phyloP scores from a whole-genome alignment of 2,888 invertebrate species.

The Sphecodes monilicornis region DNA sequence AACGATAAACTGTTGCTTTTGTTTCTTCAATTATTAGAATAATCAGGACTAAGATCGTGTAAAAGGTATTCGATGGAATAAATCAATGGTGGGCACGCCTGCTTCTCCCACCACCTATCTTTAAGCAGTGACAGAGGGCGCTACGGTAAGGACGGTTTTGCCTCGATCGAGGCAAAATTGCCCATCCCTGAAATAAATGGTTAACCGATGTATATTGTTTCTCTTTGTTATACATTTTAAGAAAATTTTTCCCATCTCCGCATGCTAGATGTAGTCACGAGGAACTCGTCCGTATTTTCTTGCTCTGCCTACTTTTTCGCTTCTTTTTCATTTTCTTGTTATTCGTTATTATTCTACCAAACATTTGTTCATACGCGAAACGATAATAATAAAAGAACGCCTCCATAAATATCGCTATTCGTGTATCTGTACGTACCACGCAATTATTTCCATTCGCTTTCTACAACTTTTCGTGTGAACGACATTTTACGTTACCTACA shows the following conservation, averaged over 20 bases:
- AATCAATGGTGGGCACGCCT: too few relatives aligned
- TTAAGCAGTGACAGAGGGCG: too few relatives aligned
- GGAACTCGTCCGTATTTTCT: conserved; percentile 79
- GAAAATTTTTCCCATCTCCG: conserved; percentile 35
- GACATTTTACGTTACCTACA: neutral
- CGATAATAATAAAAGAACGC: conserved; percentile 2
- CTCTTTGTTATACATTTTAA: conserved; percentile 4
- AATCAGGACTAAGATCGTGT: neutral
- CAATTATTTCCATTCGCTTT: neutral
- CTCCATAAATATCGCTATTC: neutral
- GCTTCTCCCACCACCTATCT: too few relatives aligned
- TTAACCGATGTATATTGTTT: neutral
- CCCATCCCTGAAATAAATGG: too few relatives aligned
- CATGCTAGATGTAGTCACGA: conserved; percentile 77
- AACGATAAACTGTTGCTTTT: conserved; percentile 5
- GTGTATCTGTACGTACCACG: neutral
- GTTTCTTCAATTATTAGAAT: neutral
- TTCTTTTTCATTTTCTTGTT: conserved; percentile 19
- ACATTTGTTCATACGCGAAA: conserved; percentile 2
- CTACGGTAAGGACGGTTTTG: too few relatives aligned
- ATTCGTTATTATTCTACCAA: conserved; percentile 24
- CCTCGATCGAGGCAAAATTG: too few relatives aligned
- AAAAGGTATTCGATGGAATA: neutral
- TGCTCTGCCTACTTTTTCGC: conserved; percentile 70
- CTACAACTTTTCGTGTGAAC: neutral